Percentiles rank a stretch among this genome's conserved stretches.
phyloP scores from a whole-genome alignment of 2,797 vertebrate species.

The Malurus leucopterus region DNA sequence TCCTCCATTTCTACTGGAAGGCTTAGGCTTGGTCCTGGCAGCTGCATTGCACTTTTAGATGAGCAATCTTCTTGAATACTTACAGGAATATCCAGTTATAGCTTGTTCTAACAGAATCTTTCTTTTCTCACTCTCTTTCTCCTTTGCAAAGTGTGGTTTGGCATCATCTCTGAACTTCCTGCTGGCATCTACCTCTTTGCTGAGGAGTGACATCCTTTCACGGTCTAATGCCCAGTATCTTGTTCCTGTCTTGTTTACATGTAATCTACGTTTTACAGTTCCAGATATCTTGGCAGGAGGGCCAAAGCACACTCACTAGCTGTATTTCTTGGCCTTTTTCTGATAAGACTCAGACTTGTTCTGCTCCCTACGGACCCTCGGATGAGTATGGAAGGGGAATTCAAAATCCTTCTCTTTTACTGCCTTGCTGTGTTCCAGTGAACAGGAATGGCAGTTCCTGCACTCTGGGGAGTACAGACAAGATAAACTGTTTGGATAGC shows the following conservation, averaged over 20 bases:
- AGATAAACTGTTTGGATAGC: neutral
- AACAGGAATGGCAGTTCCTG: neutral
- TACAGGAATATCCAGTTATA: neutral
- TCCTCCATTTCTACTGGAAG: neutral
- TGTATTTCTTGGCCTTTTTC: conserved; percentile 10
- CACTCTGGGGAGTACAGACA: neutral
- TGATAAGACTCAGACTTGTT: neutral
- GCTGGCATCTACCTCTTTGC: neutral
- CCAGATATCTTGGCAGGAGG: conserved; percentile 25
- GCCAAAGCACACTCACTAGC: neutral
- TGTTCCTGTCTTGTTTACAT: conserved; percentile 46
- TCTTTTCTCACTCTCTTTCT: neutral
- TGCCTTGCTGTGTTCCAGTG: neutral
- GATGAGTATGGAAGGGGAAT: neutral
- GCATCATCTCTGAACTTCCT: neutral
- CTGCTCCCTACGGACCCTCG: rapidly evolving
- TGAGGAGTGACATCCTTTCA: conserved; percentile 45
- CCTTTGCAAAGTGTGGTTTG: neutral
- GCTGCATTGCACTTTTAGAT: neutral
- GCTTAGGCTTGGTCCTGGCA: neutral
- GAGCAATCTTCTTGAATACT: neutral
- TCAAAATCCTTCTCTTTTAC: neutral
- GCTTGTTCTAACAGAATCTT: neutral
- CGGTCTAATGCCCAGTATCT: neutral
- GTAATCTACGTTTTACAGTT: conserved; percentile 13